These are phyloP conservation scores for Pterostichus niger DNA, from an alignment of 2,888 invertebrate species.

Conservation along the genomic window DNA sequence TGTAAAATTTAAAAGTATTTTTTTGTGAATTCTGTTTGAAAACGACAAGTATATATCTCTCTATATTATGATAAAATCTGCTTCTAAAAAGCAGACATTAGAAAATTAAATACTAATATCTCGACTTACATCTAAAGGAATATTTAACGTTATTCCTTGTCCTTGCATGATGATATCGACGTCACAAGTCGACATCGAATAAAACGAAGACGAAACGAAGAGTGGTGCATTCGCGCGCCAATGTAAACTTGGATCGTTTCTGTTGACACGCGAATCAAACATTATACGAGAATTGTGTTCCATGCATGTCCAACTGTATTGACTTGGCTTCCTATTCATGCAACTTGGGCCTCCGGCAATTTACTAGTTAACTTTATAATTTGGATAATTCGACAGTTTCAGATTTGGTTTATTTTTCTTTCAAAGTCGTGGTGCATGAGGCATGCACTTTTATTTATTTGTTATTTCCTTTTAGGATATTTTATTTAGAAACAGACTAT, in stretches of 20 bases:
- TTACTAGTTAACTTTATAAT: conserved; percentile 59
- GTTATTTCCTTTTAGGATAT: background rate
- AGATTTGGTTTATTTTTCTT: conserved; percentile 52
- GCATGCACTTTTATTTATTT: conserved; percentile 1
- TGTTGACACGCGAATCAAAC: conserved; percentile 60
- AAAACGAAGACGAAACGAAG: conserved; percentile 7
- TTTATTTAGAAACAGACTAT: no score
- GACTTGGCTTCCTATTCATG: conserved; percentile 50
- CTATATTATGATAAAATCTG: no score
- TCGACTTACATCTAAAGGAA: no score
- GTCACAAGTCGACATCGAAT: background rate
- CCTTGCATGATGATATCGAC: background rate
- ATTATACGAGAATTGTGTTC: conserved; percentile 56
- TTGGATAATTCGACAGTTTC: conserved; percentile 61
- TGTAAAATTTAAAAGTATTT: no score
- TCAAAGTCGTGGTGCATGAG: conserved; percentile 21
- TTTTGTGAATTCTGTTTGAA: no score
- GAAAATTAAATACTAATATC: background rate
- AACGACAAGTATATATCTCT: no score
- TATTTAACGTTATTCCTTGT: no score
- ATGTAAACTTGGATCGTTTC: conserved; percentile 37
- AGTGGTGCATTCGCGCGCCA: conserved; percentile 36
- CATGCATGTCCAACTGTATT: conserved; percentile 52
- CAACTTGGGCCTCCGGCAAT: conserved; percentile 45
- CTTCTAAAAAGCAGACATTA: background rate